Evolutionary conservation across 2,888 invertebrate genomes (phyloP).

Genomic region (Zele albiditarsus): DNA sequence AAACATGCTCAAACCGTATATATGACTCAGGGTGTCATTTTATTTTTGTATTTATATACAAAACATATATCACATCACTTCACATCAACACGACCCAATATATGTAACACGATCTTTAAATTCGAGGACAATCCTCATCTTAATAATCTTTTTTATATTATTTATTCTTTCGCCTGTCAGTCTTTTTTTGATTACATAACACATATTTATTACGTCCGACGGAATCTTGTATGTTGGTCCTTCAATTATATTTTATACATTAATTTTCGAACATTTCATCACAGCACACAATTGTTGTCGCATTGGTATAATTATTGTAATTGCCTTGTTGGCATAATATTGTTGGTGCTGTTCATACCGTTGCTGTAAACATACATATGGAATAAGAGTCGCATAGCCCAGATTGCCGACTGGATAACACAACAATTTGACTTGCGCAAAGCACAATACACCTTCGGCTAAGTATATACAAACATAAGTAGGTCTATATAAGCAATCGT

Average conservation of each 20-base stretch:
- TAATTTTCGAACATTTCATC: constrained; percentile 23
- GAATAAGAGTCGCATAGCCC: background rate
- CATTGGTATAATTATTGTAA: constrained; percentile 26
- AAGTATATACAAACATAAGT: background rate
- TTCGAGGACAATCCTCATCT: no score
- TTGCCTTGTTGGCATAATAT: constrained; percentile 16
- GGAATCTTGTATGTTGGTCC: constrained; percentile 21
- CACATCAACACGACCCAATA: background rate
- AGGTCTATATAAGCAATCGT: background rate
- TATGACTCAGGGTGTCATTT: no score
- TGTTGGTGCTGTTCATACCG: background rate
- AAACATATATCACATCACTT: no score
- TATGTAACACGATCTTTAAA: background rate
- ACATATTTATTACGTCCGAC: background rate
- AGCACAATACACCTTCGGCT: background rate
- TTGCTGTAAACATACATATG: background rate
- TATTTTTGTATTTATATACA: no score
- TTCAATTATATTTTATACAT: constrained; percentile 8
- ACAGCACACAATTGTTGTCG: background rate
- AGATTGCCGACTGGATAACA: constrained; percentile 5
- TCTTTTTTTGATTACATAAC: background rate
- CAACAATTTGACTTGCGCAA: constrained; percentile 20
- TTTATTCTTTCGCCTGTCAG: background rate
- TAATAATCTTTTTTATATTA: background rate
- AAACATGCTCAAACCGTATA: no score